A percentile compares a stretch with the other conserved stretches of the same genome.
phyloP scores from a whole-genome alignment of 92 coral and sea anemone species.

The Siderastrea radians region DNA sequence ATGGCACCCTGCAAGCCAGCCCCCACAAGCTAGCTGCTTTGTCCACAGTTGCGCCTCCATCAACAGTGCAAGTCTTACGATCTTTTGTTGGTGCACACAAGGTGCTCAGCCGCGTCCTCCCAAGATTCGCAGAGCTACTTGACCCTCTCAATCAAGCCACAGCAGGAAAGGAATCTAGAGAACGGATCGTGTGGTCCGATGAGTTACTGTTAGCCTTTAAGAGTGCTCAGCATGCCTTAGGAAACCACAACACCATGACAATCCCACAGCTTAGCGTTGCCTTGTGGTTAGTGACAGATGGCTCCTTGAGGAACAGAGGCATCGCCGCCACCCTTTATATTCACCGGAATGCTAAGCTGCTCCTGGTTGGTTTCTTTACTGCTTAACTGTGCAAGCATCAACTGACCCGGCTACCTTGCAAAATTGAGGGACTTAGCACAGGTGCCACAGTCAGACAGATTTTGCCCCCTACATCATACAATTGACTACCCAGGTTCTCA shows the following conservation, averaged over 20 bases:
- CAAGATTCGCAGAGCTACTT: no score
- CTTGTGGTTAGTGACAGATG: slow-evolving; percentile 37
- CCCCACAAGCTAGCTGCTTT: slow-evolving; percentile 45
- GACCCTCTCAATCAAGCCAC: no score
- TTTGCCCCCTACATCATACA: slow-evolving; percentile 36
- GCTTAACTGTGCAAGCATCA: slow-evolving; percentile 27
- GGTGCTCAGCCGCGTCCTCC: no score
- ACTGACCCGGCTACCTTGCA: slow-evolving; percentile 42
- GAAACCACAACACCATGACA: slow-evolving; percentile 28
- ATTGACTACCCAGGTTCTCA: slow-evolving; percentile 43
- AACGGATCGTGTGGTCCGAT: not conserved
- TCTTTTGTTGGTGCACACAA: slow-evolving; percentile 35
- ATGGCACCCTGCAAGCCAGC: slow-evolving; percentile 37
- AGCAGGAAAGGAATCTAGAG: not conserved
- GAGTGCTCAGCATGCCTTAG: slow-evolving; percentile 19
- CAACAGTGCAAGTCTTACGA: slow-evolving; percentile 49
- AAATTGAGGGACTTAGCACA: slow-evolving; percentile 36
- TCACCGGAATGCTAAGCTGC: slow-evolving; percentile 10
- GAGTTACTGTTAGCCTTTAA: not conserved
- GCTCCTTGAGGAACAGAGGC: slow-evolving; percentile 57
- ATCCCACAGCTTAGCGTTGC: slow-evolving; percentile 29
- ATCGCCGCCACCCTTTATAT: slow-evolving; percentile 51
- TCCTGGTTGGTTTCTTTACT: slow-evolving; percentile 36
- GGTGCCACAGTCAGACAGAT: slow-evolving; percentile 23
- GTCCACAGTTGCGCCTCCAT: slow-evolving; percentile 41